Conservation (phyloP, 2,888 invertebrate species). For the Folsomia candida region DNA sequence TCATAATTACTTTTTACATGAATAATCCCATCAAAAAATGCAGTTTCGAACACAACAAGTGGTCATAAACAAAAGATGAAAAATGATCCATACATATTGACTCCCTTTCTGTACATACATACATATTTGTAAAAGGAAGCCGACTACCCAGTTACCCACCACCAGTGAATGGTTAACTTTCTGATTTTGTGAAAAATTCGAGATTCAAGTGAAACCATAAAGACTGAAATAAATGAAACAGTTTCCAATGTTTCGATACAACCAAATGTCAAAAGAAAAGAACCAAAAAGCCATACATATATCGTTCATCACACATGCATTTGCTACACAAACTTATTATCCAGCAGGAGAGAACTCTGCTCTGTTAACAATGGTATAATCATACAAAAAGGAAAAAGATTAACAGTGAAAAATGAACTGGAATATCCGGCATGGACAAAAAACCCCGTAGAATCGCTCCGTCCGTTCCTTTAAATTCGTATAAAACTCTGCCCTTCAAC, state of each 20-base stretch:
- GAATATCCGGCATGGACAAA: constrained; percentile 49
- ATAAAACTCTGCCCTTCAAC: background rate
- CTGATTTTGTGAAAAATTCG: background rate
- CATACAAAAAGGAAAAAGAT: constrained; percentile 43
- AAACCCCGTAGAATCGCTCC: constrained; percentile 49
- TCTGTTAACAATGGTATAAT: constrained; percentile 20
- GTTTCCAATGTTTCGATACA: background rate
- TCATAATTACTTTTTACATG: no score
- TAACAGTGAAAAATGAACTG: constrained; percentile 49
- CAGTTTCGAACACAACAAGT: no score
- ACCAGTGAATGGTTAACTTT: background rate
- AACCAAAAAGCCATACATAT: background rate
- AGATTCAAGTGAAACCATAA: background rate
- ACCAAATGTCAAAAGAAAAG: background rate
- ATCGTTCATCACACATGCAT: background rate
- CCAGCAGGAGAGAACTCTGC: background rate
- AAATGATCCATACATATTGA: no score
- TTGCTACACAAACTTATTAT: no score
- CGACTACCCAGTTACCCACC: no score
- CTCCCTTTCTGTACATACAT: background rate
- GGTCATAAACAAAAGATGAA: no score
- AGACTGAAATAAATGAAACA: background rate
- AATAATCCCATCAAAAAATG: no score
- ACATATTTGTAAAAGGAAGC: background rate
- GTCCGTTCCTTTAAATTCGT: constrained; percentile 34